Conservation (phyloP, 1,140 invertebrate genomes). For the Vanessa atalanta region DNA sequence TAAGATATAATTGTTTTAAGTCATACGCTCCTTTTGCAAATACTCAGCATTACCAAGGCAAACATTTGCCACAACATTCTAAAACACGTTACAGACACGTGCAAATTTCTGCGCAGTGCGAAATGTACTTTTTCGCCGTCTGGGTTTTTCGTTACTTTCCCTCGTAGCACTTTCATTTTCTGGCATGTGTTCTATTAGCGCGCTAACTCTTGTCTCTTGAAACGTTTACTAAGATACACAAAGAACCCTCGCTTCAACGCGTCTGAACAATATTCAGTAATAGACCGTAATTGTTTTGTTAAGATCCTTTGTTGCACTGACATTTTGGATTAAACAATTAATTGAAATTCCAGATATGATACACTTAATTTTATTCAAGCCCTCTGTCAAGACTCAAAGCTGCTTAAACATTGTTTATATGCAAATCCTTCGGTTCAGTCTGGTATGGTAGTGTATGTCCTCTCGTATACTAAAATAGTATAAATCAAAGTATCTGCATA, state of each 20-base stretch:
- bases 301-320: constrained; percentile 57
- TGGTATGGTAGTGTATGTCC: neutral
- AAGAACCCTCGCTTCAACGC: constrained; percentile 51
- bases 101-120: no score
- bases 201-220: constrained; percentile 38
- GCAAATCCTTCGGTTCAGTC: constrained; percentile 14
- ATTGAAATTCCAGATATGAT: constrained; percentile 50
- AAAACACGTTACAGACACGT: no score
- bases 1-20: no score
- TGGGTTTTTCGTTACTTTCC: neutral
- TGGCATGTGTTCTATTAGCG: constrained; percentile 4
- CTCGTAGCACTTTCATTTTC: neutral
- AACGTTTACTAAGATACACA: constrained; percentile 40
- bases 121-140: no score
- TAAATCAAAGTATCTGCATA: neutral
- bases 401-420: constrained; percentile 30
- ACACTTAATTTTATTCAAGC: constrained; percentile 39
- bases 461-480: neutral
- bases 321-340: constrained; percentile 60
- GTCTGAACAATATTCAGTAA: constrained; percentile 55
- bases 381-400: constrained; percentile 26
- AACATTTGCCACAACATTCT: no score
- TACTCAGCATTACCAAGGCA: no score
- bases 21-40: no score
- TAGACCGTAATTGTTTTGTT: constrained; percentile 64